A percentile compares a stretch with the other conserved stretches of the same genome.
Evolutionary conservation across 1,140 invertebrate genomes (phyloP).

Genomic region (Leucophenga varia): DNA sequence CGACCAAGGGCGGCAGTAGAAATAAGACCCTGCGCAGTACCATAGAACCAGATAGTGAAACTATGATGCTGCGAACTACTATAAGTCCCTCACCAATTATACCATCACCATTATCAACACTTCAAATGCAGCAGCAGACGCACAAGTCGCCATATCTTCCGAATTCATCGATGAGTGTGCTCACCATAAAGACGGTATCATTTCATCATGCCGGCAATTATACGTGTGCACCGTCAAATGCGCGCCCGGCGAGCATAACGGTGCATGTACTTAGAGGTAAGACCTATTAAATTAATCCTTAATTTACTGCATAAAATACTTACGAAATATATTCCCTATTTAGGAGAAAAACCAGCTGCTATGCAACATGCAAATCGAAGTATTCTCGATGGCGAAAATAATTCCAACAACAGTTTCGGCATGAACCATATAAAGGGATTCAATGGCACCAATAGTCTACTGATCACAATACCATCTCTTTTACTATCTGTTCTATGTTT

Average conservation of each 20-base stretch:
- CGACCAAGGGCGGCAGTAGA: neutral
- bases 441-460: constrained; percentile 10
- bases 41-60: constrained; percentile 12
- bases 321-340: constrained; percentile 30
- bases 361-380: constrained; percentile 66
- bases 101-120: constrained; percentile 12
- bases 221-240: constrained; percentile 71
- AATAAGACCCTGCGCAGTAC: constrained; percentile 22
- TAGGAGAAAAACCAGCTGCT: constrained; percentile 67
- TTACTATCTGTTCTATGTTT: constrained; percentile 24
- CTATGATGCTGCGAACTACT: constrained; percentile 3
- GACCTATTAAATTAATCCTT: neutral
- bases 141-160: constrained; percentile 53
- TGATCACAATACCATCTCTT: constrained; percentile 18
- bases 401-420: constrained; percentile 30
- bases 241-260: constrained; percentile 66
- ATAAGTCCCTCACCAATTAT: constrained; percentile 12
- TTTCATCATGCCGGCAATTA: constrained; percentile 65
- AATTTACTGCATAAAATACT: neutral
- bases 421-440: too few species aligned
- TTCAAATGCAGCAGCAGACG: constrained; percentile 15
- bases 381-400: constrained; percentile 38
- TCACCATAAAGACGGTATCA: constrained; percentile 47
- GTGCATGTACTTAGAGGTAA: constrained; percentile 66
- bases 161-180: constrained; percentile 42